Conservation (phyloP, 1,140 invertebrate species). For the Cydia splendana region DNA sequence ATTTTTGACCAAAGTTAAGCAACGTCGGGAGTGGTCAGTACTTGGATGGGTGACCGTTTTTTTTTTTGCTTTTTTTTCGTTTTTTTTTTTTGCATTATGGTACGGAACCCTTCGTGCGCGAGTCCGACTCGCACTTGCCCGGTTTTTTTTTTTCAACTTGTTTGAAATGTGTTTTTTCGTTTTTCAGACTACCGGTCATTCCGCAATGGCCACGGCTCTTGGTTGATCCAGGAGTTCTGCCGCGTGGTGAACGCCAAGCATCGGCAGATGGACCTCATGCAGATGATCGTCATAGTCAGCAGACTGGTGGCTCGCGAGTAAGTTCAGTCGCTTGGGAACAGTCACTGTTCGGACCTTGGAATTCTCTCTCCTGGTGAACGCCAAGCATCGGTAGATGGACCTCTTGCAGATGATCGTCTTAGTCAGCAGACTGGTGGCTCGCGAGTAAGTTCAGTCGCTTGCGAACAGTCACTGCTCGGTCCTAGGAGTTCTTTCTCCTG, state of each 20-base stretch:
- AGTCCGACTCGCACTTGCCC: too few species aligned
- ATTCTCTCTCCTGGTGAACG: slow-evolving; percentile 50
- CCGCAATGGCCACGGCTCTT: slow-evolving; percentile 51
- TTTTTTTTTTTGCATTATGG: too few species aligned
- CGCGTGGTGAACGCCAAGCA: slow-evolving; percentile 47
- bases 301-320: slow-evolving; percentile 48
- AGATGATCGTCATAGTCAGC: slow-evolving; percentile 56
- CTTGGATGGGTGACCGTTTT: too few species aligned
- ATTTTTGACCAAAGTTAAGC: too few species aligned
- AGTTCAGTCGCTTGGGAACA: background rate
- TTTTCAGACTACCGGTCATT: slow-evolving; percentile 55
- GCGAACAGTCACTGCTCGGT: slow-evolving; percentile 20
- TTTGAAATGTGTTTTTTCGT: too few species aligned
- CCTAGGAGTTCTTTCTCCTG: slow-evolving; percentile 58
- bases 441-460: slow-evolving; percentile 33
- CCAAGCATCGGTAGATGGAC: slow-evolving; percentile 45
- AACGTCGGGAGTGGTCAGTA: too few species aligned
- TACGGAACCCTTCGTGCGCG: too few species aligned
- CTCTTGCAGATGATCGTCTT: slow-evolving; percentile 58
- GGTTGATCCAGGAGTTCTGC: slow-evolving; percentile 63
- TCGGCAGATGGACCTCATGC: slow-evolving; percentile 49
- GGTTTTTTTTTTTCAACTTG: too few species aligned
- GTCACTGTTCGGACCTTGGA: slow-evolving; percentile 48
- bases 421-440: slow-evolving; percentile 50
- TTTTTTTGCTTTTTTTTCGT: too few species aligned